These are phyloP conservation scores for Megaceryle alcyon DNA, from an alignment of 2,797 vertebrate genomes.

Conservation along the genomic window DNA sequence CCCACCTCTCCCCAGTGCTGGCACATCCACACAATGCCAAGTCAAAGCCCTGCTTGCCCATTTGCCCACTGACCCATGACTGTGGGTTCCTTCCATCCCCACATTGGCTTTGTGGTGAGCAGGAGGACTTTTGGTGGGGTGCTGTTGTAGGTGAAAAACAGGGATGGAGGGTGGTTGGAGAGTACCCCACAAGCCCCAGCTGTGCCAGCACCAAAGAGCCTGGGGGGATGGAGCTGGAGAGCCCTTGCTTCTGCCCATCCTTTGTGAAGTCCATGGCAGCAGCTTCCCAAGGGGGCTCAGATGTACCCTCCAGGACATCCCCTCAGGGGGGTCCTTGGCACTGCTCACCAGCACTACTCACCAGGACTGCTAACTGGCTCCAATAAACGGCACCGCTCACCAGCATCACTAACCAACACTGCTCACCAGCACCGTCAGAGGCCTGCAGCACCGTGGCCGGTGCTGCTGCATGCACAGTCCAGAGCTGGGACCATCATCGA, in stretches of 20 bases:
- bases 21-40: accelerated
- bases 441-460: no score
- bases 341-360: neutral
- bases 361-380: no score
- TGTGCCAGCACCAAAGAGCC: accelerated
- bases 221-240: no score
- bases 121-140: neutral
- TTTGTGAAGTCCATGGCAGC: neutral
- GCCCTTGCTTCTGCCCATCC: accelerated
- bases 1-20: neutral
- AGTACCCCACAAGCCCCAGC: neutral
- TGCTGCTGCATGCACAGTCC: accelerated
- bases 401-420: neutral
- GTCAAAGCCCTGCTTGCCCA: neutral
- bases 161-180: accelerated
- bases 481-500: neutral
- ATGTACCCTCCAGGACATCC: accelerated
- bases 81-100: neutral
- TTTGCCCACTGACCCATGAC: accelerated
- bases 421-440: neutral
- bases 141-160: neutral
- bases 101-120: accelerated
- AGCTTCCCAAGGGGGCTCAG: neutral
- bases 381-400: neutral
- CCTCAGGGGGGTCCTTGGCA: no score